Percentiles rank a stretch among this genome's conserved stretches.
Evolutionary conservation across 2,888 invertebrate genomes (phyloP).

Genomic region (Melangyna quadrimaculata): DNA sequence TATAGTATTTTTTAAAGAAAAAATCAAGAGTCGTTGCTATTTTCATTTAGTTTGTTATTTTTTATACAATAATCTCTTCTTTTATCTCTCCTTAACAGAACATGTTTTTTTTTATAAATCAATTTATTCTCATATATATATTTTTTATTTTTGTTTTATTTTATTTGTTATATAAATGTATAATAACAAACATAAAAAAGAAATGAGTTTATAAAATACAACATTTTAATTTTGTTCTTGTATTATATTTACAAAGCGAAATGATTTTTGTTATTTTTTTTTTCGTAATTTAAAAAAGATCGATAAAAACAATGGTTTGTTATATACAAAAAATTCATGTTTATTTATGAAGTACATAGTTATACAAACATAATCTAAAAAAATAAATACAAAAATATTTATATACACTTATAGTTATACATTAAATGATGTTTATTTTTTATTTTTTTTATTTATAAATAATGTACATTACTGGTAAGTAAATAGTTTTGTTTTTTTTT

Average conservation of each 20-base stretch:
- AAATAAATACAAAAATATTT: slow-evolving; percentile 71
- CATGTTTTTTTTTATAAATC: not conserved
- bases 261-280: too few relatives aligned
- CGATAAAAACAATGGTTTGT: slow-evolving; percentile 35
- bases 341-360: slow-evolving; percentile 46
- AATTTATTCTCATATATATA: not conserved
- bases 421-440: slow-evolving; percentile 27
- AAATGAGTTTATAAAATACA: slow-evolving; percentile 24
- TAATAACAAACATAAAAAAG: slow-evolving; percentile 26
- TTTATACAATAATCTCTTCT: slow-evolving; percentile 36
- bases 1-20: slow-evolving; percentile 1
- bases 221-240: slow-evolving; percentile 39
- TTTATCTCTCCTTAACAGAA: slow-evolving; percentile 33
- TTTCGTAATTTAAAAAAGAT: slow-evolving; percentile 22
- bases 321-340: slow-evolving; percentile 65
- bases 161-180: too few relatives aligned
- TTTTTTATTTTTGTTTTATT: not conserved
- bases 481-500: slow-evolving; percentile 45
- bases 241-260: slow-evolving; percentile 67
- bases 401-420: slow-evolving; percentile 66
- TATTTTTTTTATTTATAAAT: slow-evolving; percentile 59
- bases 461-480: slow-evolving; percentile 67
- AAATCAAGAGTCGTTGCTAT: slow-evolving; percentile 51
- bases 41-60: slow-evolving; percentile 19
- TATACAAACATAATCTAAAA: slow-evolving; percentile 53